Conservation (phyloP, 2,888 invertebrate species). For the Drosophila conformis region DNA sequence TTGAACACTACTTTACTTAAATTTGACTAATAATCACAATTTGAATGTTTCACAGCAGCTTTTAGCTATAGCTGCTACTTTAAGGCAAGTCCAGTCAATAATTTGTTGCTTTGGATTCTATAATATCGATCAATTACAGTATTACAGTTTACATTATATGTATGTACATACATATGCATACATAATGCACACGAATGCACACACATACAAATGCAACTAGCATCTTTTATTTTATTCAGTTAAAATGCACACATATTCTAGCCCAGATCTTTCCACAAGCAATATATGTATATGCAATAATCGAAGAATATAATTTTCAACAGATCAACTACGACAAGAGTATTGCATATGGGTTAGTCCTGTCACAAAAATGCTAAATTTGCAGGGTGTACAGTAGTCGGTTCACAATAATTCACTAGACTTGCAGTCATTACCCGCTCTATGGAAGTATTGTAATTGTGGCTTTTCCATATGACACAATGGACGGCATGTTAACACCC, state of each 20-base stretch:
- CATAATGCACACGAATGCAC: constrained; percentile 4
- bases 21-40: constrained; percentile 75
- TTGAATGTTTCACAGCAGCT: constrained; percentile 53
- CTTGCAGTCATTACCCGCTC: background rate
- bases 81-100: constrained; percentile 73
- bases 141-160: background rate
- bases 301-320: background rate
- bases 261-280: background rate
- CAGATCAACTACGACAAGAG: background rate
- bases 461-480: constrained; percentile 33
- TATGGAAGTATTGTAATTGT: constrained; percentile 14
- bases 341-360: background rate
- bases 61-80: constrained; percentile 64
- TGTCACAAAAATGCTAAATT: background rate
- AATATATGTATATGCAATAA: background rate
- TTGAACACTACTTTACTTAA: constrained; percentile 46
- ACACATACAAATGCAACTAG: background rate
- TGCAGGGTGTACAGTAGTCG: constrained; percentile 3
- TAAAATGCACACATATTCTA: background rate
- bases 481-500: constrained; percentile 29
- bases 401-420: no score
- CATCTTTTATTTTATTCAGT: background rate
- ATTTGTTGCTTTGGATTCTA: constrained; percentile 42
- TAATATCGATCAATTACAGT: background rate
- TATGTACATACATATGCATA: background rate